Conservation (phyloP, 2,888 invertebrate species). For the Gastrophysa polygoni region DNA sequence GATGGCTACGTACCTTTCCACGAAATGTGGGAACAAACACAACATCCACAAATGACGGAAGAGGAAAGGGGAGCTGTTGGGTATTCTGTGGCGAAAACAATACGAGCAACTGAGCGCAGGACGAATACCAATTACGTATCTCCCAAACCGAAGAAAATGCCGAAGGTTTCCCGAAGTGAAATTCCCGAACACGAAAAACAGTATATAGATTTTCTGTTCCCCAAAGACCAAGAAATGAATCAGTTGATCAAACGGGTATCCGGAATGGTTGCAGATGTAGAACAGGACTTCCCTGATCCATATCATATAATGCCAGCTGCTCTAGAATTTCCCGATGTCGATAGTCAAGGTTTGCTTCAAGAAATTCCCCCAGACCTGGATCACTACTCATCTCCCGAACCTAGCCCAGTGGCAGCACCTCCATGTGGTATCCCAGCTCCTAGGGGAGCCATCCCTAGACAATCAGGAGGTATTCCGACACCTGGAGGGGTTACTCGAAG, state of each 20-base stretch:
- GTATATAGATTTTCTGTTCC: constrained; percentile 24
- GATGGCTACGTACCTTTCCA: background rate
- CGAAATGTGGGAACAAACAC: background rate
- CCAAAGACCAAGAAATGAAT: constrained; percentile 15
- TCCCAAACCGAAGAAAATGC: background rate
- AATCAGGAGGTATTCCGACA: no score
- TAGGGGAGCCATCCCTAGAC: no score
- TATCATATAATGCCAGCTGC: background rate
- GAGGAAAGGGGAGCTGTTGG: background rate
- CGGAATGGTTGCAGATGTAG: constrained; percentile 12
- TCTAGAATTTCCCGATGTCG: background rate
- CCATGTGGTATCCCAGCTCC: background rate
- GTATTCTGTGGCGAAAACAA: background rate
- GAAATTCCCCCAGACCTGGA: background rate
- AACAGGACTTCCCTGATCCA: constrained; percentile 19
- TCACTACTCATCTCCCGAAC: background rate
- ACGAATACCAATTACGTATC: background rate
- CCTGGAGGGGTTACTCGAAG: no score
- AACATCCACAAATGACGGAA: background rate
- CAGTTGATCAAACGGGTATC: constrained; percentile 19
- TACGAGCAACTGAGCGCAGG: background rate
- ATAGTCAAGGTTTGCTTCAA: background rate
- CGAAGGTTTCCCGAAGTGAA: background rate
- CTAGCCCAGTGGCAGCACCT: background rate
- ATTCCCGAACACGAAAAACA: background rate